Evolutionary conservation across 2,797 vertebrate species (phyloP).

Genomic region (Mus minutoides): DNA sequence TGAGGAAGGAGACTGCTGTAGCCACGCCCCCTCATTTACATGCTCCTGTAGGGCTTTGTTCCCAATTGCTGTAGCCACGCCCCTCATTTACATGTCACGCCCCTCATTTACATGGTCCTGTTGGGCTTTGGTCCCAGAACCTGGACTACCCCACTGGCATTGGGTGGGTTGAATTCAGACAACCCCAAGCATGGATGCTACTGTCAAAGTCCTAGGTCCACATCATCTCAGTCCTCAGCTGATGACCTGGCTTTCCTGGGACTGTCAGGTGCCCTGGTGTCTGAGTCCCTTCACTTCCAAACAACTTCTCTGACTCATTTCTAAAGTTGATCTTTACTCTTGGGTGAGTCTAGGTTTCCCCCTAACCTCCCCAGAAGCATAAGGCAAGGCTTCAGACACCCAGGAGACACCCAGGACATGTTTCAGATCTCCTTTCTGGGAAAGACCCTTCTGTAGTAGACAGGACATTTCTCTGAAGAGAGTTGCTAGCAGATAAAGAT

Average conservation of each 20-base stretch:
- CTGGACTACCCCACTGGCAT: accelerated
- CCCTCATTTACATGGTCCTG: neutral
- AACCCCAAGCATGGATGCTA: neutral
- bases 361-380: neutral
- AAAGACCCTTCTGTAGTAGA: neutral
- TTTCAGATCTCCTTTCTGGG: neutral
- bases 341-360: neutral
- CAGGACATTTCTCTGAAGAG: neutral
- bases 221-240: neutral
- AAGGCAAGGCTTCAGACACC: neutral
- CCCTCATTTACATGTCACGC: neutral
- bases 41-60: accelerated
- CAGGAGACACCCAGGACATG: too few relatives aligned
- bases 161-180: neutral
- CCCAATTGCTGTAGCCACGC: neutral
- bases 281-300: neutral
- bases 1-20: neutral
- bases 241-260: neutral
- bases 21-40: neutral
- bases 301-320: neutral
- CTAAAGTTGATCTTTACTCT: neutral
- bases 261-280: neutral
- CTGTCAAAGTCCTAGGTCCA: neutral
- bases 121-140: neutral
- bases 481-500: neutral